Percentiles rank a stretch among this genome's conserved stretches.
phyloP scores from a whole-genome alignment of 2,113 vertebrate genomes.

The Carlito syrichta region DNA sequence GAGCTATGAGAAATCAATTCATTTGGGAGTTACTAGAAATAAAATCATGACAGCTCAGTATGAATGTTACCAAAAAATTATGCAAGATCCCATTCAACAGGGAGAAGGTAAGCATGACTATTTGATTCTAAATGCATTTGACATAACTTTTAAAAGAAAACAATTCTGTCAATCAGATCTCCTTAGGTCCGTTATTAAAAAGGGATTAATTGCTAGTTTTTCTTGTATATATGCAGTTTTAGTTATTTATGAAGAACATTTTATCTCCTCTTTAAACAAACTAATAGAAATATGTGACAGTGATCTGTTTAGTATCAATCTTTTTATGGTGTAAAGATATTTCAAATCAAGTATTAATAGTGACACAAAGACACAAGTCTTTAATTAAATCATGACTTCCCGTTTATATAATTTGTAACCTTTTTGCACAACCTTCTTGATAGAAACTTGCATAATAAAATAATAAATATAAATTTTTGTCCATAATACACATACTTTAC shows the following conservation, averaged over 20 bases:
- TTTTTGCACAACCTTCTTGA: neutral
- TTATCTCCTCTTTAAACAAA: too few relatives aligned
- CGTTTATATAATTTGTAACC: neutral
- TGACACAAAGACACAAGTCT: neutral
- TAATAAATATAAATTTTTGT: neutral
- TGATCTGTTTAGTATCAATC: neutral
- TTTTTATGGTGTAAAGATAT: neutral
- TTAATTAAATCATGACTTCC: neutral
- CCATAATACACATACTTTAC: neutral
- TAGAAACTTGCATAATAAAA: neutral
- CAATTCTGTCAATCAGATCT: neutral
- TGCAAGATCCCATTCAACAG: slow-evolving; percentile 84
- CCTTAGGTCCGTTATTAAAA: neutral
- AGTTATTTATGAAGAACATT: neutral
- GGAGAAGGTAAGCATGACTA: slow-evolving; percentile 77
- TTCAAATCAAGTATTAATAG: neutral
- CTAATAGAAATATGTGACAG: neutral
- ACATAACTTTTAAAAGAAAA: slow-evolving; percentile 6
- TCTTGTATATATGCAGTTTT: neutral
- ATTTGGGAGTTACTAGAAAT: slow-evolving; percentile 88
- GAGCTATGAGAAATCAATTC: slow-evolving; percentile 37
- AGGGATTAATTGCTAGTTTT: neutral
- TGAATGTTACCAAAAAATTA: slow-evolving; percentile 98
- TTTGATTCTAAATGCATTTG: neutral
- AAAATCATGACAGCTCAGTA: slow-evolving; percentile 97